Base-by-base conservation (phyloP, 2,888 invertebrate genomes). In the Lagria hirta region DNA sequence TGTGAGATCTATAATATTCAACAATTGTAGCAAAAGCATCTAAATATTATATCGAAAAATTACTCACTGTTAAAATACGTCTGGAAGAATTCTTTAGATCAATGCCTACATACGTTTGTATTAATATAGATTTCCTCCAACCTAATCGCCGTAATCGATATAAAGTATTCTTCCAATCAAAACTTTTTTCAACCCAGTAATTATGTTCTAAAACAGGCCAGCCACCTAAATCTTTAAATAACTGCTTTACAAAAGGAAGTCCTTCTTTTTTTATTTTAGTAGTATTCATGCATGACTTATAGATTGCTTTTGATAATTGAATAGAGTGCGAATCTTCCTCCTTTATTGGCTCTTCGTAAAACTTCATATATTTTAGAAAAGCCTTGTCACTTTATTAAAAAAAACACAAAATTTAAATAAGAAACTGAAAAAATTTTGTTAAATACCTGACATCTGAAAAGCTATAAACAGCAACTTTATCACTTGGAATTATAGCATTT, bases 261-360 rank as follows among this genome's bases (percentile, higher is more conserved):
- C 48, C 26, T 3, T 51, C 47, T 8, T 49, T 48, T 41, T 43
- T 37, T 6, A 55, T 50, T 8, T 45, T 30, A 1, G 46, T 46
- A 10, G 37, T 38, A 37, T 61, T 53, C 49, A 60, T 52, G 17
- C 62, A 62, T 3, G 51, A 44, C 12, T 49, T 46, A 34, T 51
- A 59, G 15, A 73, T 63, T 13, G 67, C 52, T 49, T 74, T 74
- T 11, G 73, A 69, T 40, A 73, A 55, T 35, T 67, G 69, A 48
- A 73, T 70, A 42, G 73, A 71, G 24, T 69, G 66, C 0, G 70
- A 68, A 7, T 73, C 71, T 7, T 62, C 57, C 3, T 55, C 58
- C 7, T 18, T 8, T 3, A 37, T 16, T 2, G 37, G 40, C 10
- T 38, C 41, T 43, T 47, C 29, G 20, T 22, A 32, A 11, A 43